Base-by-base conservation (phyloP, 2,888 invertebrate species). In the Nyleta sp. region DNA sequence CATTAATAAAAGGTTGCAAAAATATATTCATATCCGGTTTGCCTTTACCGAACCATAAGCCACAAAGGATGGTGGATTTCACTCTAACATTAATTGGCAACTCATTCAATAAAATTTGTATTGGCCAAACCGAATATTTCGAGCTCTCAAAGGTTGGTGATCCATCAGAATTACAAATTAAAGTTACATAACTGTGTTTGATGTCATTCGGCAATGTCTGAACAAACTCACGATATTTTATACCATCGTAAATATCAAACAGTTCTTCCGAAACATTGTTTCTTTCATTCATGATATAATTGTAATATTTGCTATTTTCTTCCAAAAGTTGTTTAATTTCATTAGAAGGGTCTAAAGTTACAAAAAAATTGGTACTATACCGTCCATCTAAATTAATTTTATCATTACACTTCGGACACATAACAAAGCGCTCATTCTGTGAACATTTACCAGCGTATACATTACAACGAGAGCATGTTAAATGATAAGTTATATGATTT, bases 21-120 rank as follows among this genome's bases (percentile, higher is more conserved):
- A 74, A 74, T 8, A 71, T 35, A 13, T 28, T 31, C 67, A 78
- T 78, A 13, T 72, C 20, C 42, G 60, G 59, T 31, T 78, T 79
- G 8, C 44, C 33, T 28, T 46, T 62, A n/a, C 65, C 55, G 50
- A 75, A 75, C 71, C 75, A 75, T 17, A 79, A 44, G 1, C 50
- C 75, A 50, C 52, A 65, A 24, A 65, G 24, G 24, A 79, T 71
- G 2, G 55, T 50, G 15, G 48, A 65, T 13, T 42, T 42, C 1
- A 62, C 15, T 52, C 71, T 55, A 15, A 52, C 33, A 53, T 65
- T 35, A 1, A 71, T 24, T 4, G 65, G 71, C 5, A 38, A 13
- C 6, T 76, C 59, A 59, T 76, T 76, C 7, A 65, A 10, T 2
- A 72, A 18, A 11, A 67, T 33, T 60, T 72, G 71, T 0, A 72